Evolutionary conservation across 2,113 vertebrate genomes (phyloP).

Genomic region (Malaclemys terrapin): DNA sequence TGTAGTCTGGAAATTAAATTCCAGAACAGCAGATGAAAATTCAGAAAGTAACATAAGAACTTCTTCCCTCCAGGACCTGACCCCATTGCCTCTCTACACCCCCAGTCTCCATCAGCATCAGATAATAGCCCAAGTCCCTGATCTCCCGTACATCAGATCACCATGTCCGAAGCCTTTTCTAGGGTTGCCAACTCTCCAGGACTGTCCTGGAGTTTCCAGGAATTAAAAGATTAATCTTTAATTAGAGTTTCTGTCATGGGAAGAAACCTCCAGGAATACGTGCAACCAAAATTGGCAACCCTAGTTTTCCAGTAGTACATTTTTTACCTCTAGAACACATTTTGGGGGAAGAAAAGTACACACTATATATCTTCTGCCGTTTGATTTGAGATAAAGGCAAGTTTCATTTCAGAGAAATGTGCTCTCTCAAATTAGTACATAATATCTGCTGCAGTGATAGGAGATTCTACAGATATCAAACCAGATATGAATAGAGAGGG

Average conservation of each 20-base stretch:
- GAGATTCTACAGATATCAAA: conserved; percentile 46
- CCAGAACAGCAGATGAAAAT: not conserved
- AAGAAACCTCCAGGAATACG: too few species aligned
- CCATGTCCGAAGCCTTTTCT: not conserved
- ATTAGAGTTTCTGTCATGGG: too few species aligned
- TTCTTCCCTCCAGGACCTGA: not conserved
- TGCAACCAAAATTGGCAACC: too few species aligned
- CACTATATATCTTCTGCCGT: conserved; percentile 39
- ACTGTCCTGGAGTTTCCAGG: too few species aligned
- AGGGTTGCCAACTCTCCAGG: too few species aligned
- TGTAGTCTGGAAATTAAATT: not conserved
- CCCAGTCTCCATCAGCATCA: not conserved
- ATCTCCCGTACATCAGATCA: not conserved
- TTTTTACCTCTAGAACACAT: not conserved
- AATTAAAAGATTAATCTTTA: too few species aligned
- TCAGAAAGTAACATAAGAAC: rapidly evolving
- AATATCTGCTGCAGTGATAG: conserved; percentile 50
- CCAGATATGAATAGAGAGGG: conserved; percentile 57
- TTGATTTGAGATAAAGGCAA: conserved; percentile 53
- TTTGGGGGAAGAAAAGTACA: not conserved
- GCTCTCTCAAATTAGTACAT: conserved; percentile 27
- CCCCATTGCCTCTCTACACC: not conserved
- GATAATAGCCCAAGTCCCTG: not conserved
- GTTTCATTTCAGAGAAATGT: conserved; percentile 4
- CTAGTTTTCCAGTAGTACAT: not conserved